These are phyloP conservation scores for Reticulitermes lucifugus DNA, from an alignment of 2,888 invertebrate species.

Conservation along the genomic window DNA sequence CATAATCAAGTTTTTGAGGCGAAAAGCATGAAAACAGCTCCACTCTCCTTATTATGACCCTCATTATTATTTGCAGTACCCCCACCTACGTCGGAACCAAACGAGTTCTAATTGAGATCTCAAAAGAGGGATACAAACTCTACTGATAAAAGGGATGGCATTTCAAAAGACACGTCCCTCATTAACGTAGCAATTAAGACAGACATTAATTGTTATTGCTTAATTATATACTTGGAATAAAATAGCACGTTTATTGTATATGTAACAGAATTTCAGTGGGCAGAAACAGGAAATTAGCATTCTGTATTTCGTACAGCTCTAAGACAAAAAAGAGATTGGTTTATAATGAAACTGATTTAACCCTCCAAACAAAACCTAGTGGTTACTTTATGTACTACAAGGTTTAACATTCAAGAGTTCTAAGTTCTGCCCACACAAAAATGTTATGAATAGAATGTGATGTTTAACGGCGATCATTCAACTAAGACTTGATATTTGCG, in stretches of 20 bases:
- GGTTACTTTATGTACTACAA: too few relatives aligned
- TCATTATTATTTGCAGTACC: constrained; percentile 10
- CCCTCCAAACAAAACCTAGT: too few relatives aligned
- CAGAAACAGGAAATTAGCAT: neutral
- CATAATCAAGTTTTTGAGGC: too few relatives aligned
- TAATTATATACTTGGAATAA: constrained; percentile 10
- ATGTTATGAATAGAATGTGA: too few relatives aligned
- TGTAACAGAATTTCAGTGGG: neutral
- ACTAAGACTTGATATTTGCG: too few relatives aligned
- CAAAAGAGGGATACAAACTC: neutral
- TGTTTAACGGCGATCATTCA: too few relatives aligned
- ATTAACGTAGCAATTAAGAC: constrained; percentile 16
- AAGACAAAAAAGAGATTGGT: too few relatives aligned
- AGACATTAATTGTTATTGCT: constrained; percentile 7
- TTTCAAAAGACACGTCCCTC: constrained; percentile 8
- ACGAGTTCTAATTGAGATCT: neutral
- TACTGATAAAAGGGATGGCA: neutral
- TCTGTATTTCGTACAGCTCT: too few relatives aligned
- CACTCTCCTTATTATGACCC: neutral
- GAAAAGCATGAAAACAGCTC: too few relatives aligned
- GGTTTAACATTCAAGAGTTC: too few relatives aligned
- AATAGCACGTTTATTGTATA: neutral
- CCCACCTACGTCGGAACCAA: neutral
- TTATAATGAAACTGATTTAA: too few relatives aligned
- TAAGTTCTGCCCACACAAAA: too few relatives aligned